Base-by-base conservation (phyloP, 2,888 invertebrate species). In the Agrochola lychnidis region DNA sequence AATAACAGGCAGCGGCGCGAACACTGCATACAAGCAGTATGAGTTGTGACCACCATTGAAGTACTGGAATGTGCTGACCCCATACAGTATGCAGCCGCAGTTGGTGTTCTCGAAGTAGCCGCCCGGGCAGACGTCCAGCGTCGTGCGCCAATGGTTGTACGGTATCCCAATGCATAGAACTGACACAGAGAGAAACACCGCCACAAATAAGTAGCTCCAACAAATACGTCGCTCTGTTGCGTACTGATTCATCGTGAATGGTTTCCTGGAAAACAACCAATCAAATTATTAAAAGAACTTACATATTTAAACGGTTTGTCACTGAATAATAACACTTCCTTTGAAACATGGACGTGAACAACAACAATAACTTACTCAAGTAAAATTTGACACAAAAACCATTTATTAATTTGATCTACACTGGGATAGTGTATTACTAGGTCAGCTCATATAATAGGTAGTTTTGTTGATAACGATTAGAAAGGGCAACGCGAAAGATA, bases 81-180 rank as follows among this genome's bases (percentile, higher is more conserved):
- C 98, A 90, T 97, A 97, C 59, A 98, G 94, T 87, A 98, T 97
- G 88, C 98, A 98, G 62, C 98, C 98, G 89, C 98, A 98, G 89
- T 97, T 98, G 7, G 97, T 97, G 86, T 97, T 97, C 81, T 96
- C 96, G 4, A 96, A 91, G 89, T 94, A 96, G 66, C 96, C 96
- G 1, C 96, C 96, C 1, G 97, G 97, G 86, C 98, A 98, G 66
- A 97, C 97, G 88, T 98, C 98, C 4, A 98, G 93, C 0, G 98
- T 98, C 30, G 96, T 95, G 67, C 97, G 97, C 98, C 98, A 98
- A 90, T 98, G 98, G 66, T 97, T 97, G 97, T 97, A 98, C 0
- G 97, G 97, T 73, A 98, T 96, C 6, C 97, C 98, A 53, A 96
- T 91, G 67, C 97, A 97, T 80, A 97, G 95, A 7, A 95, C 92